These are phyloP conservation scores for Timema podura DNA, from an alignment of 2,888 invertebrate genomes.

Conservation along the genomic window DNA sequence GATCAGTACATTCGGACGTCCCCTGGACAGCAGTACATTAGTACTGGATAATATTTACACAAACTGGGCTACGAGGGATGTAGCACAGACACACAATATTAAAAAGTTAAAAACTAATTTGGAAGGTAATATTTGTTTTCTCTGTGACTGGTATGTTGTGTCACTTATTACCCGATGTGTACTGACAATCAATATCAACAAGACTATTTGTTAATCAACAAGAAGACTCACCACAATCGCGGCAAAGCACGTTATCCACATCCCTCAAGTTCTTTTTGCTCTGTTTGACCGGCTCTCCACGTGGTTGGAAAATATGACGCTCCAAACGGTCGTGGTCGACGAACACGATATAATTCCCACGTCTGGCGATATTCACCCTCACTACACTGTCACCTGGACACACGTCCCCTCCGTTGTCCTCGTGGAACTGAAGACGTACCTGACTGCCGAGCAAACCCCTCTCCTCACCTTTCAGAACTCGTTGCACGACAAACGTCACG, in stretches of 20 bases:
- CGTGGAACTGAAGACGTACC: constrained; percentile 52
- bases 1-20: too few species aligned
- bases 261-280: constrained; percentile 39
- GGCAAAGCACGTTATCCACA: constrained; percentile 38
- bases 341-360: constrained; percentile 58
- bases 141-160: too few species aligned
- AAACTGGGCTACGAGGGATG: too few species aligned
- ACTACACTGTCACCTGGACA: constrained; percentile 43
- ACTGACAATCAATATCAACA: too few species aligned
- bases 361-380: constrained; percentile 53
- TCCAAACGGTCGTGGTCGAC: constrained; percentile 52
- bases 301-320: constrained; percentile 52
- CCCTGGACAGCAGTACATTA: too few species aligned
- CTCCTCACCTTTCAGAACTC: constrained; percentile 51
- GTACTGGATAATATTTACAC: too few species aligned
- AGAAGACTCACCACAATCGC: constrained; percentile 38
- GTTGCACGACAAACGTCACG: constrained; percentile 61
- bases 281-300: constrained; percentile 51
- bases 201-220: too few species aligned
- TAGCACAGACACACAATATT: too few species aligned
- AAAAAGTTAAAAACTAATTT: too few species aligned
- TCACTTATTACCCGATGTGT: too few species aligned
- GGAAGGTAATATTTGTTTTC: too few species aligned
- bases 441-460: constrained; percentile 34
- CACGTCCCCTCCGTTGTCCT: constrained; percentile 40